Conservation (phyloP, 2,888 invertebrate genomes). For the Caenorhabditis parvicauda region DNA sequence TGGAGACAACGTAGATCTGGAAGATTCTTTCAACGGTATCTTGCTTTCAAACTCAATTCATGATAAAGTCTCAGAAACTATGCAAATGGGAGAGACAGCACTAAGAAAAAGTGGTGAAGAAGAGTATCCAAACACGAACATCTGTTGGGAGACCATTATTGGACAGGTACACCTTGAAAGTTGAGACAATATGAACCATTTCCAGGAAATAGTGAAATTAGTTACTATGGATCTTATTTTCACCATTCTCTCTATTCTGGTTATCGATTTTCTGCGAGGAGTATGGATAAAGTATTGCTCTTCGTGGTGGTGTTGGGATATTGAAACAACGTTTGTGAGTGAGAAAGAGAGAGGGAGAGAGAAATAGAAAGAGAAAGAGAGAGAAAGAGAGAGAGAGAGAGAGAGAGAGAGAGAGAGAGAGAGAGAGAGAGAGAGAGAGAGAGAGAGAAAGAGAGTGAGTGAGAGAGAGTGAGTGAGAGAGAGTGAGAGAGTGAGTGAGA, state of each 20-base stretch:
- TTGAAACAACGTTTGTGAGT: slow-evolving; percentile 80
- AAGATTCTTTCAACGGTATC: too few relatives aligned
- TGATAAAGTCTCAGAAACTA: background rate
- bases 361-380: too few relatives aligned
- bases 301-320: slow-evolving; percentile 92
- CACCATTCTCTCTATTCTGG: slow-evolving; percentile 78
- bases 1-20: background rate
- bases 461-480: too few relatives aligned
- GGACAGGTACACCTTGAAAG: slow-evolving; percentile 72
- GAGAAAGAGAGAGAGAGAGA: slow-evolving; percentile 39
- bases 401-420: background rate
- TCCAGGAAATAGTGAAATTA: slow-evolving; percentile 81
- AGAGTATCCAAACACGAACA: slow-evolving; percentile 34
- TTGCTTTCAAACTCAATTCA: too few relatives aligned
- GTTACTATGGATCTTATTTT: slow-evolving; percentile 91
- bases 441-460: too few relatives aligned
- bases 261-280: slow-evolving; percentile 87
- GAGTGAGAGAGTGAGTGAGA: too few relatives aligned
- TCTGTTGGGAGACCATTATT: slow-evolving; percentile 98
- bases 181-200: background rate
- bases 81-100: background rate
- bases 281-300: slow-evolving; percentile 78
- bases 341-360: too few relatives aligned
- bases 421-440: slow-evolving; percentile 41
- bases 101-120: slow-evolving; percentile 4